phyloP scores from a whole-genome alignment of 2,797 vertebrate species.

The Antrozous pallidus region DNA sequence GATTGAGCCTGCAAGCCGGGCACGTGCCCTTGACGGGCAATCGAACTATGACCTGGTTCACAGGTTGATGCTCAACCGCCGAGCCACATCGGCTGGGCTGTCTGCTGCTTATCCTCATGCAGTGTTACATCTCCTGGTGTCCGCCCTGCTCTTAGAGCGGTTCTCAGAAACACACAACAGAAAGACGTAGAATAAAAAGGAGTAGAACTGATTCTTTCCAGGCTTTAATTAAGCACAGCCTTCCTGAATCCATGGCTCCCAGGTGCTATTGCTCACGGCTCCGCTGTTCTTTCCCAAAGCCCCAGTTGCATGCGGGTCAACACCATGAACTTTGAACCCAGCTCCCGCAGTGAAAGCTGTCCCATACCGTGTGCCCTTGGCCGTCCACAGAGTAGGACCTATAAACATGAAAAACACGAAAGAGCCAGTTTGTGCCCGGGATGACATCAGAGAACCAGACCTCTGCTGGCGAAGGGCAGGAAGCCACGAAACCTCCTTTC shows the following conservation, averaged over 20 bases:
- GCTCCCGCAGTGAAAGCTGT: not conserved
- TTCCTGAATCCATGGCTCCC: not conserved
- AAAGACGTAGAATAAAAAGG: not conserved
- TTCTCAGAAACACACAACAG: not conserved
- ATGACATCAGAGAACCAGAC: conserved; percentile 43
- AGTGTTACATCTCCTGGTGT: not conserved
- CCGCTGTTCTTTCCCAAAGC: not conserved
- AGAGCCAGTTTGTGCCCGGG: conserved; percentile 46
- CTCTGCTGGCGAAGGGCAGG: not conserved
- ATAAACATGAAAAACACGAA: not conserved
- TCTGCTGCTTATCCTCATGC: not conserved
- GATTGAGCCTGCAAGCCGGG: no score
- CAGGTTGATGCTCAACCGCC: no score
- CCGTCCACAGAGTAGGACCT: conserved; percentile 10
- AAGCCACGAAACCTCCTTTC: not conserved
- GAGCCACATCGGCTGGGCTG: no score
- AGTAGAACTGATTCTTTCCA: not conserved
- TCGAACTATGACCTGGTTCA: no score
- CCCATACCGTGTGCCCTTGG: not conserved
- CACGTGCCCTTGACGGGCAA: no score
- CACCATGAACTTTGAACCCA: not conserved
- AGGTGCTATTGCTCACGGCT: not conserved
- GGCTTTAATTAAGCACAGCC: not conserved
- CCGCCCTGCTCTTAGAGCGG: conserved; percentile 56
- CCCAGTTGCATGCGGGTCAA: not conserved